These are phyloP conservation scores for Venustaconcha ellipsiformis DNA, from an alignment of 1,140 invertebrate species.

Conservation along the genomic window DNA sequence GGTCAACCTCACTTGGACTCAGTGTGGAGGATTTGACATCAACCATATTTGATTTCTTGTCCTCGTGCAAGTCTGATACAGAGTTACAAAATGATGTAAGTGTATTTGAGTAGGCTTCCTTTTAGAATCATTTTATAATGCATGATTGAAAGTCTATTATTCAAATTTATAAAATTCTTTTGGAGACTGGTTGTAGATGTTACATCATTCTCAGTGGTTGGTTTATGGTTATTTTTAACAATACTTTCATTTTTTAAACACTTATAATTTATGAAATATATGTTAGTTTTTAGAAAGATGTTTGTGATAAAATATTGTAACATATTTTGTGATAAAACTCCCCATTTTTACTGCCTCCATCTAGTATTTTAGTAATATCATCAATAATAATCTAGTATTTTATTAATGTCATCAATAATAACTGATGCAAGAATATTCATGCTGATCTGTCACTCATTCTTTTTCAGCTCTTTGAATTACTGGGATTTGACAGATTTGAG, in stretches of 20 bases:
- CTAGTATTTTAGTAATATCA: constrained; percentile 4
- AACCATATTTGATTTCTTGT: constrained; percentile 64
- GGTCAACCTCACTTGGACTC: constrained; percentile 43
- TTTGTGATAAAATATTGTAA: not conserved
- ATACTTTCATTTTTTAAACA: too few species aligned
- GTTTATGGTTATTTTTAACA: too few species aligned
- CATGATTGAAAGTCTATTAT: too few species aligned
- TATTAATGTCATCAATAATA: not conserved
- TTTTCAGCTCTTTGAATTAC: constrained; percentile 81
- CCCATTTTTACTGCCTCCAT: not conserved
- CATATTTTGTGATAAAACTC: not conserved
- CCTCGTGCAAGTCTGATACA: constrained; percentile 70
- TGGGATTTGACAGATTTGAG: constrained; percentile 90
- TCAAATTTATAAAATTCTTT: too few species aligned
- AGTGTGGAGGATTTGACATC: constrained; percentile 52
- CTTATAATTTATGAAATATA: too few species aligned
- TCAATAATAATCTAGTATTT: not conserved
- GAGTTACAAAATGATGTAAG: constrained; percentile 79
- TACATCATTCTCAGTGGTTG: too few species aligned
- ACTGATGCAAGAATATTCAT: not conserved
- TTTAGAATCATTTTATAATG: too few species aligned
- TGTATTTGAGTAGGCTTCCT: not conserved
- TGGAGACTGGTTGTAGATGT: too few species aligned
- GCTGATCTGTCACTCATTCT: not conserved
- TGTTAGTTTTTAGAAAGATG: too few species aligned